phyloP scores from a whole-genome alignment of 2,797 vertebrate species.

The Masticophis lateralis region DNA sequence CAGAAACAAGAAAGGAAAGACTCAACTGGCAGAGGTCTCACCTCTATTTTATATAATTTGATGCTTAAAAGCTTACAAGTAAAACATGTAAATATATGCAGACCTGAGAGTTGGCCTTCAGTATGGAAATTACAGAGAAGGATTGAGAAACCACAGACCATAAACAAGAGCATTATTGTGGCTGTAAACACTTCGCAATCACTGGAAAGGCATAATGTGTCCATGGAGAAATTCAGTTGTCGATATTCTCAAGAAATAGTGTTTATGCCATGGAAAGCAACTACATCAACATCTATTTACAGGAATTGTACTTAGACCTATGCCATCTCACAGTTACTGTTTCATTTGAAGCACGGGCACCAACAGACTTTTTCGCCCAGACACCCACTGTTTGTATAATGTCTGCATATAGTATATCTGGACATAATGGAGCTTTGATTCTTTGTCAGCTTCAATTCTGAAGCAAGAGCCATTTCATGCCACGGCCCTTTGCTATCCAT shows the following conservation, averaged over 20 bases:
- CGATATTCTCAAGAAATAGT: constrained; percentile 57
- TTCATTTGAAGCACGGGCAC: constrained; percentile 21
- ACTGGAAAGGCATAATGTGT: constrained; percentile 46
- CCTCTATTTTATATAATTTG: constrained; percentile 78
- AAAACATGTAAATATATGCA: constrained; percentile 81
- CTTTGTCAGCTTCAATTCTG: constrained; percentile 19
- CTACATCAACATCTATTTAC: constrained; percentile 42
- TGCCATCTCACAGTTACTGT: constrained; percentile 35
- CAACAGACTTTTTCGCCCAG: constrained; percentile 39
- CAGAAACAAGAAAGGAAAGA: constrained; percentile 59
- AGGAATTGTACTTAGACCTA: constrained; percentile 24
- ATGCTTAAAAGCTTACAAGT: constrained; percentile 74
- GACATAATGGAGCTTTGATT: constrained; percentile 34
- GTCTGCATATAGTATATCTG: background rate
- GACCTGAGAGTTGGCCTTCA: constrained; percentile 71
- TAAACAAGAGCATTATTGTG: constrained; percentile 64
- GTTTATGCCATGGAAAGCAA: constrained; percentile 35
- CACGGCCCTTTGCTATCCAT: constrained; percentile 26
- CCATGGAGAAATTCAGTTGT: constrained; percentile 51
- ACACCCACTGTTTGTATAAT: background rate
- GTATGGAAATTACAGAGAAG: constrained; percentile 67
- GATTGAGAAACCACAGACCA: constrained; percentile 62
- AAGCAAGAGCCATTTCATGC: constrained; percentile 22
- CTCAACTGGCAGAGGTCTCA: constrained; percentile 72
- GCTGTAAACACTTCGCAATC: constrained; percentile 66